Percentiles rank a stretch among this genome's conserved stretches.
Conservation (phyloP, 2,888 invertebrate species). For the Synanthedon andrenaeformis region DNA sequence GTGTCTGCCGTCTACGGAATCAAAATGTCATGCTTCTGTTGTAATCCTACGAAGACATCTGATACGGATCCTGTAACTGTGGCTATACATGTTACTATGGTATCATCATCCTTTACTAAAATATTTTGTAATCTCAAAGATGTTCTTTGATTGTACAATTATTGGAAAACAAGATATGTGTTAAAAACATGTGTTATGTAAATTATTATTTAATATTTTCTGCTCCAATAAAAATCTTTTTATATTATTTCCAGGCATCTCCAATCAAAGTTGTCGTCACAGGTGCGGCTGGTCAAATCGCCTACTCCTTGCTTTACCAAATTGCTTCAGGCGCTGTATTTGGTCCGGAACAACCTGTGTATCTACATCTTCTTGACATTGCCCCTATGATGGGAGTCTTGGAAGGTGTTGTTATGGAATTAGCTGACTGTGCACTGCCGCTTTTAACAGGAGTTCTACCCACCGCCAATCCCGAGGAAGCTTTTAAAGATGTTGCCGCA, state of each 20-base stretch:
- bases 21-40: conserved; percentile 25
- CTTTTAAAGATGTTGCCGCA: conserved; percentile 96
- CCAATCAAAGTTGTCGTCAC: conserved; percentile 96
- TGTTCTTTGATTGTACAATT: background rate
- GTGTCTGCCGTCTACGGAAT: background rate
- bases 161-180: background rate
- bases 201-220: background rate
- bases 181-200: background rate
- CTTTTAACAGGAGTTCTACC: conserved; percentile 86
- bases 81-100: conserved; percentile 20
- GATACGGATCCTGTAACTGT: conserved; percentile 15
- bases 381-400: conserved; percentile 95
- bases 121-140: background rate
- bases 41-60: conserved; percentile 16
- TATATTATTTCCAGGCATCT: conserved; percentile 71
- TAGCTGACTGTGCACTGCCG: conserved; percentile 95
- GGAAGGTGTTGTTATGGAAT: conserved; percentile 98
- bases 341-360: conserved; percentile 87
- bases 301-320: conserved; percentile 95
- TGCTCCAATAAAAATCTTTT: no score
- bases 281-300: conserved; percentile 99
- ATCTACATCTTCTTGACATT: conserved; percentile 93
- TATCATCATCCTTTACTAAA: conserved; percentile 8
- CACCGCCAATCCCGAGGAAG: conserved; percentile 88
- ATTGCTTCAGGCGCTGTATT: conserved; percentile 97